phyloP scores from a whole-genome alignment of 2,113 vertebrate species.

The Chrysemys picta region DNA sequence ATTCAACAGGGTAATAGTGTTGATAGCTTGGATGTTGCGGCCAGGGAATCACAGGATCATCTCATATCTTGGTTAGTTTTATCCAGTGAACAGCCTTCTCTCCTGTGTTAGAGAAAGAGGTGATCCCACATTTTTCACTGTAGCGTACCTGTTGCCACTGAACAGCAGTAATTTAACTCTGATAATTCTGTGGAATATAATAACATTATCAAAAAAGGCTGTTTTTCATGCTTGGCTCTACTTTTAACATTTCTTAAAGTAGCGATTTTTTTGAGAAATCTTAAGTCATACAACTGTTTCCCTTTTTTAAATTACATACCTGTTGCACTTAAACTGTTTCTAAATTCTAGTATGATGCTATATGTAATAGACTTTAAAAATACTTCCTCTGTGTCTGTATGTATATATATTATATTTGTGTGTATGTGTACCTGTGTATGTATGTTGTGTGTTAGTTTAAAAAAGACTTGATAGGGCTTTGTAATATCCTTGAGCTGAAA shows the following conservation, averaged over 20 bases:
- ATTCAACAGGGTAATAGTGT: slow-evolving; percentile 29
- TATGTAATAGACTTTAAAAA: not conserved
- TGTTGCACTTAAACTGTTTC: not conserved
- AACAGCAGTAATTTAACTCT: not conserved
- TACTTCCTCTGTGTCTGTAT: not conserved
- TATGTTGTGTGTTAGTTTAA: not conserved
- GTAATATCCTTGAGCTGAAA: not conserved
- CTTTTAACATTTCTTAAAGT: not conserved
- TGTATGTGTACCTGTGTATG: not conserved
- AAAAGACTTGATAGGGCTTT: not conserved
- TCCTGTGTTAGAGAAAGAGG: not conserved
- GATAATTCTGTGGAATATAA: not conserved
- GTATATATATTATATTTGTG: not conserved
- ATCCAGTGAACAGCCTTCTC: not conserved
- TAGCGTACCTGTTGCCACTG: not conserved
- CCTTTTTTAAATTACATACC: not conserved
- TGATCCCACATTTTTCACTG: not conserved
- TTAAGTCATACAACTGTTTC: not conserved
- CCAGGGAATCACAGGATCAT: not conserved
- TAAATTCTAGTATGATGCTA: not conserved
- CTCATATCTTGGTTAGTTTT: not conserved
- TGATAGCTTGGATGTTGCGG: slow-evolving; percentile 8
- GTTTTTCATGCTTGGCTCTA: fast-evolving
- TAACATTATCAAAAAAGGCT: not conserved
- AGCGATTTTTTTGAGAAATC: too few species aligned